Percentiles rank a stretch among this genome's conserved stretches.
These are phyloP conservation scores for Epinephelus malabaricus DNA, from an alignment of 2,797 vertebrate genomes.

Conservation along the genomic window DNA sequence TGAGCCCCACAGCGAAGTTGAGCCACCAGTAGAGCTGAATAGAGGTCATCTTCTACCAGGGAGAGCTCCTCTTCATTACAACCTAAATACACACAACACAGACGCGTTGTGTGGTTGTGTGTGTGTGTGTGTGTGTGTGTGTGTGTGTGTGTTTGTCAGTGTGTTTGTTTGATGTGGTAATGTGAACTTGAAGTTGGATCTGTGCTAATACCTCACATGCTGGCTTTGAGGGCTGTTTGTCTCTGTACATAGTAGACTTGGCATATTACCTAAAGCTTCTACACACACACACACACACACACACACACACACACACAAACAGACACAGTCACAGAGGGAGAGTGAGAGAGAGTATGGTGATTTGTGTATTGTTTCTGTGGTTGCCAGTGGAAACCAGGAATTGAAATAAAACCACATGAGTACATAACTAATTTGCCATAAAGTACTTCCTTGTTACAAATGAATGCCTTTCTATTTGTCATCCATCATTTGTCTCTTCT, in stretches of 20 bases:
- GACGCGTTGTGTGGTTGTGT: constrained; percentile 10
- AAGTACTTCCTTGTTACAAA: constrained; percentile 63
- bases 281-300: constrained; percentile 22
- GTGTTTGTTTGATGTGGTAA: constrained; percentile 68
- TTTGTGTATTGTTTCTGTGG: constrained; percentile 70
- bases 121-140: constrained; percentile 22
- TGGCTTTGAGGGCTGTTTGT: constrained; percentile 48
- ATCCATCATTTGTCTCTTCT: constrained; percentile 63
- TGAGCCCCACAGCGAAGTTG: constrained; percentile 57
- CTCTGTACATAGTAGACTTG: constrained; percentile 27
- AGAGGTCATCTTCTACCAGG: constrained; percentile 54
- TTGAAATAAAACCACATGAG: constrained; percentile 62
- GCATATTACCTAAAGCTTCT: constrained; percentile 44
- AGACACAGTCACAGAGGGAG: background rate
- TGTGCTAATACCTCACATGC: constrained; percentile 58
- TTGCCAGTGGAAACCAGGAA: constrained; percentile 71
- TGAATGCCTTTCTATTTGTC: constrained; percentile 59
- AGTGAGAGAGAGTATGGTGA: constrained; percentile 1
- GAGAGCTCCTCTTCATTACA: constrained; percentile 20
- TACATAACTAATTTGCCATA: constrained; percentile 53
- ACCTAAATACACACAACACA: constrained; percentile 29
- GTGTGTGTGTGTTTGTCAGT: constrained; percentile 10
- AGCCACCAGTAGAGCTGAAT: constrained; percentile 39
- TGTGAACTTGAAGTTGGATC: constrained; percentile 57
- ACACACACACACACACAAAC: background rate